Evolutionary conservation across 2,888 invertebrate species (phyloP), one percentile per base, ranked within the genome.

Genomic region (Aphidoletes aphidimyza): DNA sequence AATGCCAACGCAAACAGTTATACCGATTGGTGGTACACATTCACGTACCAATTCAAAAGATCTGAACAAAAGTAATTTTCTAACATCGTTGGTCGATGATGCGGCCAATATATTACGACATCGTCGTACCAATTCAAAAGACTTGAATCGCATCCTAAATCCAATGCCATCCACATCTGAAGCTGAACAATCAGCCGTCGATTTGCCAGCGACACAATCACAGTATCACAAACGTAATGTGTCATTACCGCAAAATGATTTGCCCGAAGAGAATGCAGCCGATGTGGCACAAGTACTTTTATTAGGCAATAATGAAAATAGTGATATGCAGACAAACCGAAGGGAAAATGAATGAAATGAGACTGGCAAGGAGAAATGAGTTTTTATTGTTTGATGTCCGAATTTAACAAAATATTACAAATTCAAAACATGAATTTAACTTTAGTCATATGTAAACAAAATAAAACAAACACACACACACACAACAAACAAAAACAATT

Each of bases 51-150:
- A 90, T 88, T 92, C 92, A 85, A 90, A 89, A 87, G 89, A 90
- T 86, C 87, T 84, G 45, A 85, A 42, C 45, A 49, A 49, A 39
- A 84, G 59, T 47, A 47, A 34, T n/a, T 34, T 34, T 49, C 39
- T 84, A 49, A 42, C 54, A 84, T 81, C 69, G 37, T 85, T 86
- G 17, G 86, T 86, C 30, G 86, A 86, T 84, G 86, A 86, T 84
- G 85, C 86, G 22, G 84, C 36, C 36, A 69, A 39, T 81, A 83
- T 90, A 69, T 88, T 93, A 86, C 90, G 93, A 0, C 93, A 93
- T 89, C 91, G 93, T 5, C 91, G 93, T 87, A 93, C 93, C 59
- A 91, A 92, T 87, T 93, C 93, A n/a, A 91, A 91, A 87, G 93
- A 93, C 87, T 87, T 90, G 8, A 90, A 89, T 86, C 87, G 88